These are phyloP conservation scores for Archilochus colubris DNA, from an alignment of 2,113 vertebrate genomes.

Conservation along the genomic window DNA sequence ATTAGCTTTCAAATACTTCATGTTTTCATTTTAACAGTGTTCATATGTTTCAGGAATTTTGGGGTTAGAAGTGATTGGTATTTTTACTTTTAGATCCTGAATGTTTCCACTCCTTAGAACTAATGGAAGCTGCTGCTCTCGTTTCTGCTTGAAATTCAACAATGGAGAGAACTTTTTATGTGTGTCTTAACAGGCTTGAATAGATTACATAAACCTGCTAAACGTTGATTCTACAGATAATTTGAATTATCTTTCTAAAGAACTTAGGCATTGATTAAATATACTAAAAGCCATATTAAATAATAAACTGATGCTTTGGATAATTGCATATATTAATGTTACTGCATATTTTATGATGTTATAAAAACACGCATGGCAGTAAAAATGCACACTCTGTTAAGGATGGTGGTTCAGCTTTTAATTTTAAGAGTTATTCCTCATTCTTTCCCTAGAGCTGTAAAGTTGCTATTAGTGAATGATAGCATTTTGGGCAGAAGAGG, in stretches of 20 bases:
- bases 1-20: neutral
- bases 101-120: neutral
- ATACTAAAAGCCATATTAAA: neutral
- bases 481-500: neutral
- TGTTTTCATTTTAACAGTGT: neutral
- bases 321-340: neutral
- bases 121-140: slow-evolving; percentile 5
- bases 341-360: neutral
- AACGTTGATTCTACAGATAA: slow-evolving; percentile 10
- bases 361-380: neutral
- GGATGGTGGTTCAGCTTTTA: neutral
- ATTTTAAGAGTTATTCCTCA: neutral
- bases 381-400: neutral
- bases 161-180: neutral
- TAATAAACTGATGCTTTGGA: neutral
- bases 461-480: neutral
- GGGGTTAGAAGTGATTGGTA: neutral
- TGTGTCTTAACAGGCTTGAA: neutral
- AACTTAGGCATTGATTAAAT: neutral
- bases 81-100: slow-evolving; percentile 38
- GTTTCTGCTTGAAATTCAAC: slow-evolving; percentile 20
- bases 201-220: slow-evolving; percentile 10
- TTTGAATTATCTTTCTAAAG: slow-evolving; percentile 7
- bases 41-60: neutral
- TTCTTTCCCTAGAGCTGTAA: neutral